A percentile compares a stretch with the other conserved stretches of the same genome.
Evolutionary conservation across 2,888 invertebrate genomes (phyloP).

Genomic region (Laspeyria flexula): DNA sequence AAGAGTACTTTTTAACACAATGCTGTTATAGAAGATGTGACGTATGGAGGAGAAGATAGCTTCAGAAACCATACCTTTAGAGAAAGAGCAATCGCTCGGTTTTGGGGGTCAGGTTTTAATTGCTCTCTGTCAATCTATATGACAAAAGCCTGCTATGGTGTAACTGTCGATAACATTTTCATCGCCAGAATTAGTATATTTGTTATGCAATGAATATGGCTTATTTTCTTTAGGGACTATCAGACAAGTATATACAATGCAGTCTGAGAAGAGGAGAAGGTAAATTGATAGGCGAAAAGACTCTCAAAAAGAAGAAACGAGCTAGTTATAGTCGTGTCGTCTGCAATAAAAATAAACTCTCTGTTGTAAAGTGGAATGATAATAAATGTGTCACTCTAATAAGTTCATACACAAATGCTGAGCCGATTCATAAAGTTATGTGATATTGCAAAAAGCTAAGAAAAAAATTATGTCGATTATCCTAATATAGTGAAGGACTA

Average conservation of each 20-base stretch:
- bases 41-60: no score
- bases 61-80: no score
- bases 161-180: no score
- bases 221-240: not conserved
- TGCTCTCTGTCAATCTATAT: no score
- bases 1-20: no score
- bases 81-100: no score
- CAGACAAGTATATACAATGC: no score
- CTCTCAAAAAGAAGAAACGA: slow-evolving; percentile 18
- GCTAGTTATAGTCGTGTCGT: slow-evolving; percentile 10
- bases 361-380: slow-evolving; percentile 31
- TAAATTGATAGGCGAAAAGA: not conserved
- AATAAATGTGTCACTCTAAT: slow-evolving; percentile 31
- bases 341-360: slow-evolving; percentile 21
- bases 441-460: not conserved
- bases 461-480: not conserved
- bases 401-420: slow-evolving; percentile 26
- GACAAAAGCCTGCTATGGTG: no score
- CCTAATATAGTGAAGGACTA: slow-evolving; percentile 13
- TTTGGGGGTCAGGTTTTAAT: no score
- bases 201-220: not conserved
- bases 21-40: no score
- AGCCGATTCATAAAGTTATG: slow-evolving; percentile 7
- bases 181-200: not conserved
- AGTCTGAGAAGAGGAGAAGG: not conserved